phyloP scores from a whole-genome alignment of 2,797 vertebrate genomes.

The Liparis tanakae region DNA sequence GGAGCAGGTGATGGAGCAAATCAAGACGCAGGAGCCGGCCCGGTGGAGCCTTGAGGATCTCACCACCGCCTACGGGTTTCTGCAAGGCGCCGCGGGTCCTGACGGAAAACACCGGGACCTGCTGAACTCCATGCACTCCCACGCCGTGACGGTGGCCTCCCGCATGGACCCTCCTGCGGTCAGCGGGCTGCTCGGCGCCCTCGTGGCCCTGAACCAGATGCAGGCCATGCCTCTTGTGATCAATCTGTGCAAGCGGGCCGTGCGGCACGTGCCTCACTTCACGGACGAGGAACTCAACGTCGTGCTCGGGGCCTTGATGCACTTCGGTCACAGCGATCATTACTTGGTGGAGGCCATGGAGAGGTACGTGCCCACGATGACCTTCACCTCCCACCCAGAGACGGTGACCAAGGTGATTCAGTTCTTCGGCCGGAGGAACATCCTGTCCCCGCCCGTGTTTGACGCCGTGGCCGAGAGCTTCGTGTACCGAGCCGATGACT shows the following conservation, averaged over 20 bases:
- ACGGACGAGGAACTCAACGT: constrained; percentile 82
- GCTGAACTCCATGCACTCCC: constrained; percentile 85
- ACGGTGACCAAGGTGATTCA: constrained; percentile 83
- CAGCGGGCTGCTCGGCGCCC: constrained; percentile 82
- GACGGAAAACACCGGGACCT: constrained; percentile 78
- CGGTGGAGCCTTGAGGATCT: constrained; percentile 83
- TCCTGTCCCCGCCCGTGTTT: constrained; percentile 87
- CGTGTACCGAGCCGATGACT: constrained; percentile 85
- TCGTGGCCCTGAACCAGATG: constrained; percentile 84
- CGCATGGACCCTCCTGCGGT: constrained; percentile 78
- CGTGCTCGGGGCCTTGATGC: constrained; percentile 86
- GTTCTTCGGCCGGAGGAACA: constrained; percentile 85
- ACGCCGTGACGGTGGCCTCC: constrained; percentile 67
- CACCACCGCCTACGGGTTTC: constrained; percentile 80
- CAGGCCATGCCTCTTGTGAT: constrained; percentile 84
- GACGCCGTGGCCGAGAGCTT: constrained; percentile 88
- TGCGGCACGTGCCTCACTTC: constrained; percentile 83
- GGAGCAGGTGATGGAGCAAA: constrained; percentile 77
- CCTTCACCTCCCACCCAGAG: constrained; percentile 81
- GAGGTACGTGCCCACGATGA: constrained; percentile 70
- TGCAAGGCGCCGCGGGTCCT: constrained; percentile 74
- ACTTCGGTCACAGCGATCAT: constrained; percentile 86
- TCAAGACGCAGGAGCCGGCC: constrained; percentile 76
- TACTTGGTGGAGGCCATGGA: constrained; percentile 87
- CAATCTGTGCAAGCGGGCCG: constrained; percentile 85